Percentiles rank a stretch among this genome's conserved stretches.
Evolutionary conservation across 2,888 invertebrate genomes (phyloP).

Genomic region (Drosophila kambysellisi): DNA sequence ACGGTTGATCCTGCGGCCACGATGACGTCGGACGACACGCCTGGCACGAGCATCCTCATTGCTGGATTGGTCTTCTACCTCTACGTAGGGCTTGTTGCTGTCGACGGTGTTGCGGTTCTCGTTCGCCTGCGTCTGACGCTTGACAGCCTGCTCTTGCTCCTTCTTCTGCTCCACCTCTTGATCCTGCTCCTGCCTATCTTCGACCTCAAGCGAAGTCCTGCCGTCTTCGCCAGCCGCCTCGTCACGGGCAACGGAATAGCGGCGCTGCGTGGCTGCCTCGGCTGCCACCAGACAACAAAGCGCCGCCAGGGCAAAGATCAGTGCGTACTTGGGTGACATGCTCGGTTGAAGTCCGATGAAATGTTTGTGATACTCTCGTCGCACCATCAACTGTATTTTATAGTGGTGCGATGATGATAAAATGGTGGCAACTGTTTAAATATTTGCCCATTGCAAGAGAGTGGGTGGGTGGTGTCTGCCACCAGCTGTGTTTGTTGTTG

Average conservation of each 20-base stretch:
- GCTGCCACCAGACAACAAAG: conserved; percentile 67
- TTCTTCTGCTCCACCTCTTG: conserved; percentile 8
- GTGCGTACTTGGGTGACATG: conserved; percentile 60
- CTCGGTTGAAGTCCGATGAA: conserved; percentile 37
- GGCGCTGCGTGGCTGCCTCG: conserved; percentile 60
- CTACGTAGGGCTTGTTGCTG: conserved; percentile 5
- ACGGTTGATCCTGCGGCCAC: conserved; percentile 33
- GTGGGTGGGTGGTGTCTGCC: conserved; percentile 1
- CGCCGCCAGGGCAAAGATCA: conserved; percentile 68
- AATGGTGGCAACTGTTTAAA: conserved; percentile 59
- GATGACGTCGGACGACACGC: conserved; percentile 48
- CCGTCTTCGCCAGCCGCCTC: conserved; percentile 8
- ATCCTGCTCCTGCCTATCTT: conserved; percentile 10
- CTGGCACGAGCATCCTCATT: conserved; percentile 67
- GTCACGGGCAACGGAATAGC: conserved; percentile 18
- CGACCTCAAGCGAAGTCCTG: conserved; percentile 9
- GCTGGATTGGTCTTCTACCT: conserved; percentile 36
- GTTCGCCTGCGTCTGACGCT: conserved; percentile 7
- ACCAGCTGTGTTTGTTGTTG: conserved; percentile 17
- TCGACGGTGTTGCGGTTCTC: conserved; percentile 15
- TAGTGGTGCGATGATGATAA: conserved; percentile 27
- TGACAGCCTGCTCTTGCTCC: conserved; percentile 20
- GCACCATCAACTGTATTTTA: conserved; percentile 47
- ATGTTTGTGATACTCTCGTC: conserved; percentile 63
- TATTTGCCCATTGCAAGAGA: conserved; percentile 53